phyloP scores from a whole-genome alignment of 1,140 invertebrate species.

The Phocides pigmalion region DNA sequence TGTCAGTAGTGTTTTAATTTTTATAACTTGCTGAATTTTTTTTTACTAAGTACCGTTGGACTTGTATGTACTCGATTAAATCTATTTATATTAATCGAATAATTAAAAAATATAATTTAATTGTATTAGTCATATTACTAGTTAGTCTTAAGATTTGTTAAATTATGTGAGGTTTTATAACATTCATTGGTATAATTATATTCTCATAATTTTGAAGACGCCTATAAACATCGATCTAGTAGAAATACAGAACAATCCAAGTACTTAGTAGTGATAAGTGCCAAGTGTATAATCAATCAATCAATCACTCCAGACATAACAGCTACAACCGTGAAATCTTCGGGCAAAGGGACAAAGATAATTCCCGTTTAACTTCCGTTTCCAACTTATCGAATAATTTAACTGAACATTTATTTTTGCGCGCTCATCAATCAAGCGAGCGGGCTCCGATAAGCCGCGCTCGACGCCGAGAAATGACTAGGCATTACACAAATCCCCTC shows the following conservation, averaged over 20 bases:
- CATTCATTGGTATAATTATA: too few species aligned
- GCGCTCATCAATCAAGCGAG: conserved; percentile 84
- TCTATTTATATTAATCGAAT: too few species aligned
- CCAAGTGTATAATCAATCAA: conserved; percentile 48
- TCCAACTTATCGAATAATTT: conserved; percentile 85
- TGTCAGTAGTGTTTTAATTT: too few species aligned
- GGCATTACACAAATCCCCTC: conserved; percentile 85
- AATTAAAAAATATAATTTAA: too few species aligned
- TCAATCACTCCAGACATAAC: conserved; percentile 77
- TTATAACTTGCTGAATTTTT: too few species aligned
- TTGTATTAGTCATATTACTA: too few species aligned
- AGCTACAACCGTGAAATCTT: conserved; percentile 81
- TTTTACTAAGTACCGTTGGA: too few species aligned
- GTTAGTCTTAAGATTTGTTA: too few species aligned
- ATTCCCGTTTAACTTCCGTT: conserved; percentile 85
- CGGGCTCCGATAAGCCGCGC: conserved; percentile 79
- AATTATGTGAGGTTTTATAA: too few species aligned
- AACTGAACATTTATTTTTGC: conserved; percentile 85
- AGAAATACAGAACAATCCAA: neutral
- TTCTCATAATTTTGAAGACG: too few species aligned
- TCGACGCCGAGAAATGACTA: conserved; percentile 84
- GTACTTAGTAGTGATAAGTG: conserved; percentile 16
- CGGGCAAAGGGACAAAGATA: conserved; percentile 80
- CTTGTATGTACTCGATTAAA: too few species aligned
- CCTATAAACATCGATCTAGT: neutral